These are phyloP conservation scores for Mesoligia furuncula DNA, from an alignment of 2,888 invertebrate species.

Conservation along the genomic window DNA sequence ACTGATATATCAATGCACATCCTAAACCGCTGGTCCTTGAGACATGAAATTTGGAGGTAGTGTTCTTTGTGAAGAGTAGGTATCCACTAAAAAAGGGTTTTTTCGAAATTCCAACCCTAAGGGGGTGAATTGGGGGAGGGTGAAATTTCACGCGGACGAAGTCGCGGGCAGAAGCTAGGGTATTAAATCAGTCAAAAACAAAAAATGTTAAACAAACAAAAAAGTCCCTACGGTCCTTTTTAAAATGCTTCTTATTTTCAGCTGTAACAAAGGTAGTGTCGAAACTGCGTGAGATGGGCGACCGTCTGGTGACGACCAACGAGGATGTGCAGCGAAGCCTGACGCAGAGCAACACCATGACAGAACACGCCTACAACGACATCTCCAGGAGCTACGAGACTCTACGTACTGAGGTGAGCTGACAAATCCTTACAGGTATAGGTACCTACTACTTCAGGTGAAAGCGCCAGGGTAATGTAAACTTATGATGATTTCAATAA, in stretches of 20 bases:
- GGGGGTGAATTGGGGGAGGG: too few relatives aligned
- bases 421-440: background rate
- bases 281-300: slow-evolving; percentile 89
- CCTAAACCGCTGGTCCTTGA: too few relatives aligned
- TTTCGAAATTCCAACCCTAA: too few relatives aligned
- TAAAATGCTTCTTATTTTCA: slow-evolving; percentile 58
- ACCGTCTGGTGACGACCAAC: slow-evolving; percentile 87
- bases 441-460: background rate
- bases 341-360: slow-evolving; percentile 89
- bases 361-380: slow-evolving; percentile 89
- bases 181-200: background rate
- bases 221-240: background rate
- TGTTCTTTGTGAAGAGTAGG: too few relatives aligned
- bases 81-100: too few relatives aligned
- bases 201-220: background rate
- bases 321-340: slow-evolving; percentile 91
- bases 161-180: too few relatives aligned
- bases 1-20: too few relatives aligned
- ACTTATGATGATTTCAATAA: background rate
- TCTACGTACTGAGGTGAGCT: slow-evolving; percentile 87
- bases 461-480: background rate
- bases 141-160: too few relatives aligned
- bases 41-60: too few relatives aligned
- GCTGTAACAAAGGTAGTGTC: slow-evolving; percentile 85
- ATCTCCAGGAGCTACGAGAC: slow-evolving; percentile 89